Evolutionary conservation across 2,113 vertebrate genomes (phyloP), one percentile per base, ranked within the genome.

Genomic region (cat (Felis catus)): DNA sequence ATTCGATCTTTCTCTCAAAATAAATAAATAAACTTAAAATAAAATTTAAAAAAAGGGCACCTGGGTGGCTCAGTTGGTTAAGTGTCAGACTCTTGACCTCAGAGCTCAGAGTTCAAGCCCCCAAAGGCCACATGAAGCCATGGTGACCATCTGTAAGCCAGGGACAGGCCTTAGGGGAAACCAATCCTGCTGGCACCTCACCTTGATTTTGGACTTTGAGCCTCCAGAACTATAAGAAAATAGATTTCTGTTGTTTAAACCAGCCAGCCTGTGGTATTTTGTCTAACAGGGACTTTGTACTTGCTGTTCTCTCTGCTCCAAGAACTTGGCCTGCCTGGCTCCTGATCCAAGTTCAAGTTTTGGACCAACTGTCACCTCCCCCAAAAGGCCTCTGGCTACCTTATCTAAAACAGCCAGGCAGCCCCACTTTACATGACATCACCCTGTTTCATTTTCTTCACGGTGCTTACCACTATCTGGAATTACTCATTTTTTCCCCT

Each of bases 301-400:
- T 18, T 7, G 19, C 71, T 25, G 0, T 66, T 27, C 31, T 78
- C n/a, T 53, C 48, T 18, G 70, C 58, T 36, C 58, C 9, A 2
- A 31, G 29, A 14, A n/a, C 18, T 36, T 25, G 55, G 71, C 73
- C 15, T 39, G 45, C 58, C 58, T 71, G 89, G 48, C 13, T 88
- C n/a, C 66, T 63, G 31, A 68, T 31, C 14, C 41, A 53, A 82
- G 86, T 39, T n/a, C 86, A 80, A 88, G 68, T 68, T 95, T 81
- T 39, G 39, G n/a, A 58, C 25, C 9, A n/a, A 18, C 1, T 19
- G 36, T 86, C 29, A 31, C 19, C 51, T 94, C 71, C 8, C 65
- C 19, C 25, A 6, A 89, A 55, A 80, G 68, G 21, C 45, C 51
- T n/a, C 18, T 36, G 31, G 29, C 39, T n/a, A 25, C 15, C 23